A percentile compares a stretch with the other conserved stretches of the same genome.
phyloP scores from a whole-genome alignment of 2,888 invertebrate species.

The Hylaea fasciaria region DNA sequence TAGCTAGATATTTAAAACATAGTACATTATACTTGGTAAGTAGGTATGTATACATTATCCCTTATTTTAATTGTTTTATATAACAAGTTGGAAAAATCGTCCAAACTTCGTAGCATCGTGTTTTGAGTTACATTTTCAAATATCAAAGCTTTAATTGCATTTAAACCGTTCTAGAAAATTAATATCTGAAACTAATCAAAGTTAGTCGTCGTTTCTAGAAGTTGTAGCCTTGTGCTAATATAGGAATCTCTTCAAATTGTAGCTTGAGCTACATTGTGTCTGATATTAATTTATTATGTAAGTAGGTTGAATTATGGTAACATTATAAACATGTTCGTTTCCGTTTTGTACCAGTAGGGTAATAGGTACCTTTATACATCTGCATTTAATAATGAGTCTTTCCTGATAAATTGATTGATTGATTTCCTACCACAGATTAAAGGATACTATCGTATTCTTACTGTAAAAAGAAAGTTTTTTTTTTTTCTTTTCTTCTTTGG shows the following conservation, averaged over 20 bases:
- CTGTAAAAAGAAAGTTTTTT: too few relatives aligned
- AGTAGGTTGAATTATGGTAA: not conserved
- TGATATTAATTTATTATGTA: not conserved
- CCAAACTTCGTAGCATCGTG: not conserved
- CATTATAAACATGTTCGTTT: too few relatives aligned
- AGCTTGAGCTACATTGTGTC: conserved; percentile 4
- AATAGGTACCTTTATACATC: too few relatives aligned
- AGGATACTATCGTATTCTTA: too few relatives aligned
- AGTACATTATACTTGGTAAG: not conserved
- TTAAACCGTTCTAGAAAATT: conserved; percentile 65
- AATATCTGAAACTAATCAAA: conserved; percentile 74
- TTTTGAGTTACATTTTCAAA: conserved; percentile 26
- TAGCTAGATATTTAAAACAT: not conserved
- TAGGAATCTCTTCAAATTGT: conserved; percentile 20
- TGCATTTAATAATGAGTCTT: too few relatives aligned
- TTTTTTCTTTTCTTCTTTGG: too few relatives aligned
- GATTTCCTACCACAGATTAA: too few relatives aligned
- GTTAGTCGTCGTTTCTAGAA: conserved; percentile 60
- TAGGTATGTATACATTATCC: not conserved
- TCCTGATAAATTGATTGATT: too few relatives aligned
- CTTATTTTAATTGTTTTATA: not conserved
- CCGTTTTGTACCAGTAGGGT: too few relatives aligned
- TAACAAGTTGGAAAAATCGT: not conserved
- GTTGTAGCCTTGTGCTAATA: conserved; percentile 27
- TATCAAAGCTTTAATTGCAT: conserved; percentile 58